Percentiles rank a stretch among this genome's conserved stretches.
Evolutionary conservation across 53 echinoderm and acorn worm genomes (phyloP).

Genomic region (Paracentrotus lividus): DNA sequence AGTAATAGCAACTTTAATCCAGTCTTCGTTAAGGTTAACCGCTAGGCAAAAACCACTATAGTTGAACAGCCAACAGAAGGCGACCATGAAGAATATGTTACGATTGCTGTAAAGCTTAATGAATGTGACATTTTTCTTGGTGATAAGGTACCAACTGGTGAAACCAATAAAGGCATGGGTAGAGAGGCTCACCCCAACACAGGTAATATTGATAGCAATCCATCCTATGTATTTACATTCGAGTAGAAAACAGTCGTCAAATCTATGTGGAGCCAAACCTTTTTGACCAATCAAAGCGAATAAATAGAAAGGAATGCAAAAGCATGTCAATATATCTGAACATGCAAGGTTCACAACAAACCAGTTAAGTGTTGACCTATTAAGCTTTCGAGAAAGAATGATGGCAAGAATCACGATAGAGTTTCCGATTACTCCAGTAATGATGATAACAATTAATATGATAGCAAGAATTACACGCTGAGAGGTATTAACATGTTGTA

Average conservation of each 20-base stretch:
- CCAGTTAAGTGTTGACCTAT: slow-evolving; percentile 29
- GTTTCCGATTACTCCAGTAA: not conserved
- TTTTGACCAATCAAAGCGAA: too few species aligned
- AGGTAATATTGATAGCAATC: not conserved
- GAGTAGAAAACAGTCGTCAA: too few species aligned
- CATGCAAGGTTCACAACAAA: slow-evolving; percentile 26
- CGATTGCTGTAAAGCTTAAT: not conserved
- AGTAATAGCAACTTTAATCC: too few species aligned
- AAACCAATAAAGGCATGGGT: slow-evolving; percentile 7
- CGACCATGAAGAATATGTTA: slow-evolving; percentile 12
- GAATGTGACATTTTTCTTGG: not conserved
- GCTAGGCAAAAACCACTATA: too few species aligned
- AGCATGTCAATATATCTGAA: not conserved
- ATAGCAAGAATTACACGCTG: not conserved
- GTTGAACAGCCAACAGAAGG: not conserved
- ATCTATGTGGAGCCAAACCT: too few species aligned
- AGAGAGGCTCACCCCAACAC: not conserved
- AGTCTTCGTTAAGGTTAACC: too few species aligned
- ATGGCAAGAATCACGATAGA: slow-evolving; percentile 42
- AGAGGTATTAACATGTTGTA: too few species aligned
- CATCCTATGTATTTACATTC: too few species aligned
- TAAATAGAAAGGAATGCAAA: not conserved
- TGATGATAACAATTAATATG: not conserved
- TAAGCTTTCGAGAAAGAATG: slow-evolving; percentile 44
- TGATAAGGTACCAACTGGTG: slow-evolving; percentile 37